Evolutionary conservation across 1,140 invertebrate species (phyloP), one percentile per base, ranked within the genome.

Genomic region (Tribolium madens): DNA sequence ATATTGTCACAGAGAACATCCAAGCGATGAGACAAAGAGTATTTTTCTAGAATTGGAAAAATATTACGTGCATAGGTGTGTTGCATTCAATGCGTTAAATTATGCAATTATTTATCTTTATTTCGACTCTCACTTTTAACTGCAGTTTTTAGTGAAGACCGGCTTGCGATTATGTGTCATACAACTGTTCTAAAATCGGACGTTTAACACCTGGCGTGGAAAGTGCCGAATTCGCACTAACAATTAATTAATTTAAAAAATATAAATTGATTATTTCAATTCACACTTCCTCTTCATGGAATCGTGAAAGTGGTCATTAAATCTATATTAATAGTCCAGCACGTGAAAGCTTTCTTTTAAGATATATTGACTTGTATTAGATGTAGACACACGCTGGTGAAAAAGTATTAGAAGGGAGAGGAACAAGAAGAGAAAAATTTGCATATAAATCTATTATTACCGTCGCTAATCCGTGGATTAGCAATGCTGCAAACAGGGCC

Each of bases 1-100:
- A 88, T 12, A 91, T 84, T 18, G 90, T 90, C 13, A 91, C 88
- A 17, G 90, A 86, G 77, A 92, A 90, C 81, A 91, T 85, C 91
- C 91, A 92, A 15, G 87, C 87, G 76, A 92, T 80, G 12, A 92
- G 84, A 71, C 88, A 90, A 64, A 87, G 85, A 69, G 89, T 88
- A 82, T 89, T 90, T 86, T 90, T 90, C 90, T 91, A 86, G 47
- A 83, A 76, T 52, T 73, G 76, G 50, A 68, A 71, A 73, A 73
- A 21, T 64, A 64, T 10, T 50, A 42, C n/a, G 36, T 42, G 36
- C 6, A 31, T 31, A 31, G n/a, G n/a, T 31, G 2, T 36, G 5
- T 36, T 42, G 36, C 36, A 42, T 42, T 42, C 36, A 42, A 9
- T 42, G 36, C 36, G 36, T n/a, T 42, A 10, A 42, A 42, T 42